phyloP scores from a whole-genome alignment of 2,113 vertebrate genomes.

The Nycticebus coucang region DNA sequence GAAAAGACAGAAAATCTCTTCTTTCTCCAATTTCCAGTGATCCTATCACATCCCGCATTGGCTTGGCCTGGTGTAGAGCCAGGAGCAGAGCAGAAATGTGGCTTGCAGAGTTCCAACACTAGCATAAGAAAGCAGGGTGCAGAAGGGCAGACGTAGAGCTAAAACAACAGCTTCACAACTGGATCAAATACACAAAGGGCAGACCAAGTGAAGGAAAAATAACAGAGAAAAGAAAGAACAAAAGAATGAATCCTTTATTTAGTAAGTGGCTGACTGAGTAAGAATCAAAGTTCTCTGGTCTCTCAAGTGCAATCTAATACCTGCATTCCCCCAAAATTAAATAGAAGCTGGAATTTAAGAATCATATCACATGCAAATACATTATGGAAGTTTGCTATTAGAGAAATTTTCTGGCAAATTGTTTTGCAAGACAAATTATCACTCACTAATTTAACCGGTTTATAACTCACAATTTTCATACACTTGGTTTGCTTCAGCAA shows the following conservation, averaged over 20 bases:
- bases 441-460: constrained; percentile 4
- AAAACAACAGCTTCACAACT: not conserved
- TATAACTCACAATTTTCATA: constrained; percentile 25
- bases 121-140: not conserved
- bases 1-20: not conserved
- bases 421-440: constrained; percentile 43
- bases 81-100: not conserved
- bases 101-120: not conserved
- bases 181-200: not conserved
- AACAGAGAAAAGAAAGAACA: not conserved
- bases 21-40: not conserved
- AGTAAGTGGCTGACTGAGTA: not conserved
- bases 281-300: not conserved
- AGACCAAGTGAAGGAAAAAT: not conserved
- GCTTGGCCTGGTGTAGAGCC: not conserved
- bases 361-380: not conserved
- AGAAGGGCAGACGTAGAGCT: not conserved
- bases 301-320: not conserved
- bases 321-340: not conserved
- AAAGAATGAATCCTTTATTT: not conserved
- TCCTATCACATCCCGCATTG: not conserved
- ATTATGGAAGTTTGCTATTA: constrained; percentile 4
- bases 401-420: not conserved
- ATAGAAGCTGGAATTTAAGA: not conserved
- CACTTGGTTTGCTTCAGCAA: constrained; percentile 36